Conservation (phyloP, 1,140 invertebrate species). For the Centruroides sculpturatus region DNA sequence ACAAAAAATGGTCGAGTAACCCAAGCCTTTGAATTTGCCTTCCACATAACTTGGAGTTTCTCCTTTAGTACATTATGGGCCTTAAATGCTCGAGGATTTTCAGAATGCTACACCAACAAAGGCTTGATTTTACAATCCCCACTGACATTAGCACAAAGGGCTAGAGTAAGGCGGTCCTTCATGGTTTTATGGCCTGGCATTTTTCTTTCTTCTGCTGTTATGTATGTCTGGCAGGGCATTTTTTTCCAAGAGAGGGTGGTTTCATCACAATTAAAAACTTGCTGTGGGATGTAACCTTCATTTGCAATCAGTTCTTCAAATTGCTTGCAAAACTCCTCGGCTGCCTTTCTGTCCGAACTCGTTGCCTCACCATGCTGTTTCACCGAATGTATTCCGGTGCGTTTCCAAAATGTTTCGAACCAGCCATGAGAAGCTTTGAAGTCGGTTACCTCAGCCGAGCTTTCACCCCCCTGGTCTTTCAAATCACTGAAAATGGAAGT, state of each 20-base stretch:
- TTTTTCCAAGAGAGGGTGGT: not conserved
- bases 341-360: conserved; percentile 7
- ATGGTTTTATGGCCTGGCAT: conserved; percentile 14
- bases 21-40: too few relatives aligned
- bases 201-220: conserved; percentile 10
- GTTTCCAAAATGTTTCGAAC: not conserved
- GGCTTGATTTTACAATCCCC: not conserved
- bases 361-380: conserved; percentile 11
- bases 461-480: too few relatives aligned
- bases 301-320: not conserved
- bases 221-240: conserved; percentile 12
- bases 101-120: too few relatives aligned
- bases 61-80: too few relatives aligned
- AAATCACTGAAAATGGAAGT: too few relatives aligned
- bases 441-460: too few relatives aligned
- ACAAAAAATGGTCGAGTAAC: too few relatives aligned
- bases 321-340: too few relatives aligned
- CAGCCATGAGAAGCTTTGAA: not conserved
- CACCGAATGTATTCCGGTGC: conserved; percentile 6
- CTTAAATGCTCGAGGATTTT: too few relatives aligned
- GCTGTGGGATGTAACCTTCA: not conserved
- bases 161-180: conserved; percentile 18
- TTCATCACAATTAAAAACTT: not conserved
- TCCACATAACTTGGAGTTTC: too few relatives aligned
- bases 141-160: conserved; percentile 14